Percentiles rank a stretch among this genome's conserved stretches.
Conservation (phyloP, 2,888 invertebrate species). For the Oxycera nigricornis region DNA sequence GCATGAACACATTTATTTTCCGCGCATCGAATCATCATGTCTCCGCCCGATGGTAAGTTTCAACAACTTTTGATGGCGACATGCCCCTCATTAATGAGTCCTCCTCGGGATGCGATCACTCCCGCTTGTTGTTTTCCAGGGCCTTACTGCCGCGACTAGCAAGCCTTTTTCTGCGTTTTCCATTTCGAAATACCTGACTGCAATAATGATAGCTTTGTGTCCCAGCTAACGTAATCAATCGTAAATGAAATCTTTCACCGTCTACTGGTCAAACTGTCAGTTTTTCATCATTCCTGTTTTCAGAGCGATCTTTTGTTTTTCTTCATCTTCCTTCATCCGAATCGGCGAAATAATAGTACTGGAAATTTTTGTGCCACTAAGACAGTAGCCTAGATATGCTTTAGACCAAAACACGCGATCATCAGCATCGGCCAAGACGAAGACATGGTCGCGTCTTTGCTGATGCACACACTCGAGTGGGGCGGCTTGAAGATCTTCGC, state of each 20-base stretch:
- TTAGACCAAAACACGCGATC: constrained; percentile 45
- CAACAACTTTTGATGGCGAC: constrained; percentile 29
- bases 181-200: constrained; percentile 22
- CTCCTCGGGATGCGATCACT: neutral
- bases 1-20: constrained; percentile 7
- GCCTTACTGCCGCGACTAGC: too few relatives aligned
- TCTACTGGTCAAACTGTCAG: constrained; percentile 29
- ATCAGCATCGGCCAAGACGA: neutral
- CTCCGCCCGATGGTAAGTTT: constrained; percentile 16
- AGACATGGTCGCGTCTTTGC: neutral
- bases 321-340: constrained; percentile 23
- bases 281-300: neutral
- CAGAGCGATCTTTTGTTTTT: constrained; percentile 3
- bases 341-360: constrained; percentile 1
- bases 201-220: constrained; percentile 20
- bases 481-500: neutral
- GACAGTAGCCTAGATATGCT: constrained; percentile 46
- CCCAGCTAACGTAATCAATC: constrained; percentile 20
- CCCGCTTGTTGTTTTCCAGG: neutral
- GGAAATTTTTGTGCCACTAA: constrained; percentile 38
- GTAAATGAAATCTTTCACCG: constrained; percentile 33
- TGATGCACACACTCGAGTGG: neutral
- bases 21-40: constrained; percentile 6
- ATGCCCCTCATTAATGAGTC: neutral
- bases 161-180: neutral